phyloP scores from a whole-genome alignment of 1,140 invertebrate genomes.

The Spodoptera litura region DNA sequence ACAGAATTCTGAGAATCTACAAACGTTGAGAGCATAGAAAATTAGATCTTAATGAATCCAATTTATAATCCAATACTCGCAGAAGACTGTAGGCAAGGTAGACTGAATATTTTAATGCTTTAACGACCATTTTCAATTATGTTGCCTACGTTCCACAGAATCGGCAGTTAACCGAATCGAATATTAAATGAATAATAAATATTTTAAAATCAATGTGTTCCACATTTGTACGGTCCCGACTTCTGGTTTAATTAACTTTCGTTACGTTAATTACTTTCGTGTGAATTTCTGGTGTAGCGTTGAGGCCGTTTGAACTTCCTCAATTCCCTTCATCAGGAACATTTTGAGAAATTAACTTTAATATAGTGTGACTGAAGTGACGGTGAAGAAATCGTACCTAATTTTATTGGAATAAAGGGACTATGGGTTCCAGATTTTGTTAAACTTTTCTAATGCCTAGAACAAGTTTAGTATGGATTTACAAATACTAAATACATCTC shows the following conservation, averaged over 20 bases:
- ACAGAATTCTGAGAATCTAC: background rate
- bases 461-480: too few relatives aligned
- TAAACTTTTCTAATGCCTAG: too few relatives aligned
- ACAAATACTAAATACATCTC: too few relatives aligned
- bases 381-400: too few relatives aligned
- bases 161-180: conserved; percentile 13
- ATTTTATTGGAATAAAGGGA: too few relatives aligned
- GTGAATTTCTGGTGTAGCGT: background rate
- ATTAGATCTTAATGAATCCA: background rate
- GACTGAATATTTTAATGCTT: background rate
- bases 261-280: background rate
- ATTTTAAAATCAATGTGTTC: conserved; percentile 28
- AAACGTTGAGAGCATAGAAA: background rate
- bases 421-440: too few relatives aligned
- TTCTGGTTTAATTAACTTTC: conserved; percentile 10
- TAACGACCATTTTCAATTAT: conserved; percentile 13
- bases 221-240: conserved; percentile 5
- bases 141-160: conserved; percentile 1
- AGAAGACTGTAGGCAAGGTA: too few relatives aligned
- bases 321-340: too few relatives aligned
- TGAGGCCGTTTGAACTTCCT: background rate
- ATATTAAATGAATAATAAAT: conserved; percentile 14
- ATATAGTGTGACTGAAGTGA: too few relatives aligned
- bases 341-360: too few relatives aligned
- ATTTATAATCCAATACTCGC: background rate